Percentiles rank a stretch among this genome's conserved stretches.
Evolutionary conservation across 2,797 vertebrate species (phyloP).

Genomic region (Cynopterus sphinx): DNA sequence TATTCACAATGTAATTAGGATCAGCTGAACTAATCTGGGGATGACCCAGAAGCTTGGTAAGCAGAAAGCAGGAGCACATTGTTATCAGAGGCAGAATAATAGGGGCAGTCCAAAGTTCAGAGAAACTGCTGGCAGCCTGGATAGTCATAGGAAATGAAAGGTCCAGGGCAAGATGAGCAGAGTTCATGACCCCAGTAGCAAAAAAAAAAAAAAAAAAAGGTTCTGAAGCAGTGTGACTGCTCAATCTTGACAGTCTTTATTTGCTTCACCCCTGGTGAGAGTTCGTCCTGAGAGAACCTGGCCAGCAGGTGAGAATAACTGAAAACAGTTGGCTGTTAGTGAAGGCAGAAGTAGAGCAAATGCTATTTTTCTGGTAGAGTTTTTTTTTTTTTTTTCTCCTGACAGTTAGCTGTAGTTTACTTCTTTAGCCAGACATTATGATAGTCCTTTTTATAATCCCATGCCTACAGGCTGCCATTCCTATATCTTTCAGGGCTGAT

Average conservation of each 20-base stretch:
- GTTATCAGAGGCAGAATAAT: not conserved
- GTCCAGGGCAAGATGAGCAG: not conserved
- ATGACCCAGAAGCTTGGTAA: not conserved
- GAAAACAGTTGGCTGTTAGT: slow-evolving; percentile 60
- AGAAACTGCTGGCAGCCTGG: not conserved
- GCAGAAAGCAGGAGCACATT: not conserved
- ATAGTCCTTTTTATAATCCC: not conserved
- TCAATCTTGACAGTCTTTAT: slow-evolving; percentile 20
- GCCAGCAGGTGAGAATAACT: slow-evolving; percentile 69
- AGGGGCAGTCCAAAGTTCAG: not conserved
- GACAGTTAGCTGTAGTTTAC: slow-evolving; percentile 7
- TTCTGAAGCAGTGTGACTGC: slow-evolving; percentile 14
- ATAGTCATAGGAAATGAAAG: slow-evolving; percentile 1
- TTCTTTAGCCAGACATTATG: not conserved
- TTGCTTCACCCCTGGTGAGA: slow-evolving; percentile 61
- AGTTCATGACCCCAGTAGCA: not conserved
- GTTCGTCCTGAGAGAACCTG: slow-evolving; percentile 62
- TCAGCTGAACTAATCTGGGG: not conserved
- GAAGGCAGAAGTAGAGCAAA: slow-evolving; percentile 29
- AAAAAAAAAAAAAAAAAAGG: not conserved
- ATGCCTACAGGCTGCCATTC: not conserved
- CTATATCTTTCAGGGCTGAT: not conserved
- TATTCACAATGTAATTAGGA: not conserved
- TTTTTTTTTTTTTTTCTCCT: no score
- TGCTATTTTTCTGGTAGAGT: slow-evolving; percentile 36